A percentile compares a stretch with the other conserved stretches of the same genome.
phyloP scores from a whole-genome alignment of 64 coral and sea anemone species.

The Pocillopora damicornis region DNA sequence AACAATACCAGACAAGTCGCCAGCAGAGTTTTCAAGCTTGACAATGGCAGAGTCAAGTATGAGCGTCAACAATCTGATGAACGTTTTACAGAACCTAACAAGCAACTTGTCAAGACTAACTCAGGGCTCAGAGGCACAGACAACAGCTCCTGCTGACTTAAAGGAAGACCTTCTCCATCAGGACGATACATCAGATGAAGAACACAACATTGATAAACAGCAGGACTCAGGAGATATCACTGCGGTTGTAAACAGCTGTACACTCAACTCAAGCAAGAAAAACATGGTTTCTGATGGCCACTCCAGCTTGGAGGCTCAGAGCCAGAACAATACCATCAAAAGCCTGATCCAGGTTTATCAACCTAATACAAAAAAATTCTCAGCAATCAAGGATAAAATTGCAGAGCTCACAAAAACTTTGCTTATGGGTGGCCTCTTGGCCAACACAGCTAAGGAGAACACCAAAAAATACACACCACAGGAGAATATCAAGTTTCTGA shows the following conservation, averaged over 20 bases:
- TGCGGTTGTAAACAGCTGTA: too few species aligned
- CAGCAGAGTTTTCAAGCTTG: too few species aligned
- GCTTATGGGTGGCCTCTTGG: neutral
- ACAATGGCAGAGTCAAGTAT: too few species aligned
- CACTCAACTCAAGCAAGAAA: too few species aligned
- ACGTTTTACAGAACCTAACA: too few species aligned
- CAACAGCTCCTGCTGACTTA: conserved; percentile 12
- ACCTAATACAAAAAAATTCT: conserved; percentile 12
- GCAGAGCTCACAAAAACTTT: conserved; percentile 11
- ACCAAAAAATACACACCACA: conserved; percentile 21
- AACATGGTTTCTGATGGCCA: neutral
- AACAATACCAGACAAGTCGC: too few species aligned
- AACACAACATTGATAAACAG: too few species aligned
- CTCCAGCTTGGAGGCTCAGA: neutral
- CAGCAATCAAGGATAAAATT: conserved; percentile 18
- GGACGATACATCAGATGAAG: too few species aligned
- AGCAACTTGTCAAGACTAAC: neutral
- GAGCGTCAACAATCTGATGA: too few species aligned
- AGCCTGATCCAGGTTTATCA: conserved; percentile 36
- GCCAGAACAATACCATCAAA: neutral
- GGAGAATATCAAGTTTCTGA: conserved; percentile 21
- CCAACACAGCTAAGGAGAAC: conserved; percentile 31
- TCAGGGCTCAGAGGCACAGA: conserved; percentile 5
- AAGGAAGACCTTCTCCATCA: conserved; percentile 4
- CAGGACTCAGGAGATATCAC: too few species aligned